Evolutionary conservation across 2,888 invertebrate species (phyloP), one percentile per base, ranked within the genome.

Genomic region (Morinoia aosen): DNA sequence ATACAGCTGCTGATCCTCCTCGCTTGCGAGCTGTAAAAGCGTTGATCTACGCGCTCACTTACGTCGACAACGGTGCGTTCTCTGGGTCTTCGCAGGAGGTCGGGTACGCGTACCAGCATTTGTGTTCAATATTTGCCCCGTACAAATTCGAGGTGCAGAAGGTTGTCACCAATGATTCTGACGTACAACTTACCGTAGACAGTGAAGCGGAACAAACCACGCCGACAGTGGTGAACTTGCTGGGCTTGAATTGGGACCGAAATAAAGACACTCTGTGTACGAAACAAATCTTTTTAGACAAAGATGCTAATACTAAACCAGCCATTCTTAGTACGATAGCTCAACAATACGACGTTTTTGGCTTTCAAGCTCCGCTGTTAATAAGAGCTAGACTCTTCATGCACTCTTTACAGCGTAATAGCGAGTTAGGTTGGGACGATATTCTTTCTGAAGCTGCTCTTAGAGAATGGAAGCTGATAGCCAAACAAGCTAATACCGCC

Each of bases 81-180:
- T 40, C 56, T 48, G 91, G 91, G 10, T 8, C 91, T 40, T 8
- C 25, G 91, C 14, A 91, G 57, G 91, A 91, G 25, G 91, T 91
- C 25, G 8, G 40, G 12, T 40, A 16, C 39, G 91, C 91, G 25
- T 91, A 56, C 91, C 10, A 48, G 14, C 11, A 91, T 12, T 12
- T 91, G 25, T 14, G 39, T 8, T 8, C 48, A 11, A 48, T 91
- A 11, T 91, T 91, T 25, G 8, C 56, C 10, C 48, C 48, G 7
- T 91, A 91, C 91, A 91, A 91, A 57, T 91, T 91, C 39, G 91
- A 40, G 39, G 91, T 91, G 40, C 91, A 91, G 25, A 11, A 91
- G 39, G 25, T 91, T 8, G 48, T 25, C 10, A 91, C 56, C 25
- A 91, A 91, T 48, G 91, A 56, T 91, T 11, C 11, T 8, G 25